A percentile compares a stretch with the other conserved stretches of the same genome.
Evolutionary conservation across 2,888 invertebrate genomes (phyloP).

Genomic region (Apodemia zela): DNA sequence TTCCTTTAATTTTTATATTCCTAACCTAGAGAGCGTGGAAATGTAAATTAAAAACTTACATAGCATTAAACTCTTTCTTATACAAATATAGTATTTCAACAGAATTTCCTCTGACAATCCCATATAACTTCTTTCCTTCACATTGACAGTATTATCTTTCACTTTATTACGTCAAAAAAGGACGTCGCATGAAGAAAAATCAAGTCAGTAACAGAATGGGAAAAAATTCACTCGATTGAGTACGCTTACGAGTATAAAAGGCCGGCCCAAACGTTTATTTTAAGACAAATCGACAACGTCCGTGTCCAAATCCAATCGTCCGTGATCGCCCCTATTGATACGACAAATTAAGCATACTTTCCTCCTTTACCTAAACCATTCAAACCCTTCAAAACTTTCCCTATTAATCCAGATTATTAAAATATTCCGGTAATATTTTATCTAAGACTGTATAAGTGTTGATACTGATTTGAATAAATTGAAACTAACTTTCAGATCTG

Average conservation of each 20-base stretch:
- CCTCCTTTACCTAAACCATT: slow-evolving; percentile 7
- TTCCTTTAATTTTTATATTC: too few relatives aligned
- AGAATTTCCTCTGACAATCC: too few relatives aligned
- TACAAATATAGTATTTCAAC: too few relatives aligned
- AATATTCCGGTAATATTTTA: too few relatives aligned
- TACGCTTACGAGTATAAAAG: slow-evolving; percentile 8
- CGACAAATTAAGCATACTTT: slow-evolving; percentile 15
- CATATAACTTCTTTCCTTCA: too few relatives aligned
- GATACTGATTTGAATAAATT: too few relatives aligned
- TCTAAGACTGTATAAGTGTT: too few relatives aligned
- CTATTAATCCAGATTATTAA: neutral
- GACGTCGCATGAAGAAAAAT: neutral
- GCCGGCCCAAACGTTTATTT: slow-evolving; percentile 1
- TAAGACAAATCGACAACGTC: slow-evolving; percentile 8
- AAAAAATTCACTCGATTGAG: slow-evolving; percentile 8
- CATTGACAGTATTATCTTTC: neutral
- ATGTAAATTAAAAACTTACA: too few relatives aligned
- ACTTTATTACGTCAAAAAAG: neutral
- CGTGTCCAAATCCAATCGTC: slow-evolving; percentile 10
- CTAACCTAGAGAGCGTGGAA: too few relatives aligned
- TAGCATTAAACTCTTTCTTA: too few relatives aligned
- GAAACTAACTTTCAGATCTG: too few relatives aligned
- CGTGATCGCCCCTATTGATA: slow-evolving; percentile 10
- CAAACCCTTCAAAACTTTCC: neutral
- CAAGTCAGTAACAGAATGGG: neutral